A percentile compares a stretch with the other conserved stretches of the same genome.
Conservation (phyloP, 2,888 invertebrate species). For the Rhynchonema sp. region DNA sequence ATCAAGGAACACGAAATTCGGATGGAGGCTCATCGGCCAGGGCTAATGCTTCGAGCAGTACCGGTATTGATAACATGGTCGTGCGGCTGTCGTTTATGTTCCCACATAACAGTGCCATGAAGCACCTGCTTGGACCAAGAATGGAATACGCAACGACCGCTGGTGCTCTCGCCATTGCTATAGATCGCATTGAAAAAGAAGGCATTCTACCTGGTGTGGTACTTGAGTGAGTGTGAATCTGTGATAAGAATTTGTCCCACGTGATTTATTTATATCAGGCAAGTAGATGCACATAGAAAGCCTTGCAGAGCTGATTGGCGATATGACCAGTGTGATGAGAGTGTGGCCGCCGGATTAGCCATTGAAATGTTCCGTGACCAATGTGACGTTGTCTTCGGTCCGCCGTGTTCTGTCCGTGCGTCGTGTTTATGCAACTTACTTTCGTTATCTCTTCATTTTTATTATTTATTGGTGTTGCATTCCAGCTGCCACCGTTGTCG, state of each 20-base stretch:
- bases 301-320: slow-evolving; percentile 6
- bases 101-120: neutral
- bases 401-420: neutral
- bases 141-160: slow-evolving; percentile 3
- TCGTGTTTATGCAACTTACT: neutral
- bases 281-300: no score
- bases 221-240: neutral
- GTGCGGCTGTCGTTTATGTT: neutral
- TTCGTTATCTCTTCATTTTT: neutral
- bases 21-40: no score
- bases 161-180: slow-evolving; percentile 5
- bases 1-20: no score
- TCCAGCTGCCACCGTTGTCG: slow-evolving; percentile 13
- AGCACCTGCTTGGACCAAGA: neutral
- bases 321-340: slow-evolving; percentile 8
- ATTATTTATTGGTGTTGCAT: no score
- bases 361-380: slow-evolving; percentile 1
- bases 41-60: no score
- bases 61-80: no score
- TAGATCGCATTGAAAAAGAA: slow-evolving; percentile 5
- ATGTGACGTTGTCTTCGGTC: slow-evolving; percentile 4
- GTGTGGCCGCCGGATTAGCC: slow-evolving; percentile 1
- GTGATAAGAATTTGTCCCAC: no score
- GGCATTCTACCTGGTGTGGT: slow-evolving; percentile 4
- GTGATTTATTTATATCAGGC: no score